Conservation (phyloP, 2,113 vertebrate species). For the Mirza zaza region DNA sequence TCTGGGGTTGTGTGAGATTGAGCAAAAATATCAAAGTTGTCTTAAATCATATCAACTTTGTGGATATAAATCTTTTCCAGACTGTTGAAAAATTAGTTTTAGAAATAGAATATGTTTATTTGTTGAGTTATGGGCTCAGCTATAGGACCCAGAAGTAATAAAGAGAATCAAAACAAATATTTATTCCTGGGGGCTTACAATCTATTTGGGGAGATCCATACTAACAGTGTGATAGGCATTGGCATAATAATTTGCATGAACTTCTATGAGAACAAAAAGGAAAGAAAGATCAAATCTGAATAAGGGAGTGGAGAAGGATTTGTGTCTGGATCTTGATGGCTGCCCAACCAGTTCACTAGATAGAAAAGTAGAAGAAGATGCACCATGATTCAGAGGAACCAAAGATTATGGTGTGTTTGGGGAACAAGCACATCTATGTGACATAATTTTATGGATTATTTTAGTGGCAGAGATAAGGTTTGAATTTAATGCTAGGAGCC, state of each 20-base stretch:
- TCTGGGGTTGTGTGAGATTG: background rate
- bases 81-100: background rate
- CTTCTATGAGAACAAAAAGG: background rate
- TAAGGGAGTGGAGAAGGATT: background rate
- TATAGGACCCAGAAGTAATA: constrained; percentile 17
- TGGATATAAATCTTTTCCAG: constrained; percentile 28
- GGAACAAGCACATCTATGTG: background rate
- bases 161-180: background rate
- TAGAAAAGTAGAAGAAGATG: background rate
- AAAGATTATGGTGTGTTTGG: background rate
- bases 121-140: background rate
- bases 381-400: background rate
- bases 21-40: background rate
- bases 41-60: background rate
- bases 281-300: background rate
- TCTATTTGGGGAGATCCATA: background rate
- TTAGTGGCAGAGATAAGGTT: background rate
- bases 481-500: background rate
- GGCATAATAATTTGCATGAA: background rate
- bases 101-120: constrained; percentile 13
- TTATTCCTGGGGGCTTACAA: background rate
- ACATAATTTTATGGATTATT: background rate
- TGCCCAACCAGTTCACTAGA: background rate
- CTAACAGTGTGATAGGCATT: background rate
- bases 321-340: background rate